Base-by-base conservation (phyloP, 2,113 vertebrate species). In the Indri indri region DNA sequence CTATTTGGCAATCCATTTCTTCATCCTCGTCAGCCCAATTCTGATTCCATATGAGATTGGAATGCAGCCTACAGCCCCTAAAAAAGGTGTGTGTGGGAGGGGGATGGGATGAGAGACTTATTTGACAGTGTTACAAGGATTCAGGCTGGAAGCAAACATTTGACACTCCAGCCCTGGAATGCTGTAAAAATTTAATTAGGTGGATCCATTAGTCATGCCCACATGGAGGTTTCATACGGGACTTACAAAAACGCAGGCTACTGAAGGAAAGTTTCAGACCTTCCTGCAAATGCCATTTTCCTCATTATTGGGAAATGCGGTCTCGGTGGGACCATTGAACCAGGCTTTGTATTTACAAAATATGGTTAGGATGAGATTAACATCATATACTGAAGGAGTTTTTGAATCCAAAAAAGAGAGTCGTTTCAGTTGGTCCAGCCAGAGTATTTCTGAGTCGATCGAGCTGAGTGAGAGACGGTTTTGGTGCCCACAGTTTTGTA, bases 161-260 rank as follows among this genome's bases (percentile, higher is more conserved):
- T 98, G 98, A 99, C 98, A 98, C 97, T 98, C 98, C 97, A 97
- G 97, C 5, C 16, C 95, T 98, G 98, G 98, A 99, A 99, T 98
- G 98, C 97, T 98, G 98, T 98, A 99, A 99, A 99, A 99, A 98
- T 98, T 99, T 99, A 99, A 99, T 99, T 98, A 99, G 99, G 98
- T 98, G 97, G 97, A 98, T 98, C 96, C 98, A 98, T 99, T 99
- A 99, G 98, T 99, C 98, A 99, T 98, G 98, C 97, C 81, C 98
- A 97, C 97, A 98, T 97, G 98, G 96, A 98, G 97, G 98, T 97
- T 99, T 98, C 98, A 97, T 98, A 98, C 77, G 87, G 97, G 97
- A 96, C 97, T 98, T 98, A 98, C 97, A 98, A 98, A 99, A 99
- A 98, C 95, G 98, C 98, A 98, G 96, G 97, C 98, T 97, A 96